phyloP scores from a whole-genome alignment of 2,888 invertebrate genomes.

The Callosobruchus maculatus region DNA sequence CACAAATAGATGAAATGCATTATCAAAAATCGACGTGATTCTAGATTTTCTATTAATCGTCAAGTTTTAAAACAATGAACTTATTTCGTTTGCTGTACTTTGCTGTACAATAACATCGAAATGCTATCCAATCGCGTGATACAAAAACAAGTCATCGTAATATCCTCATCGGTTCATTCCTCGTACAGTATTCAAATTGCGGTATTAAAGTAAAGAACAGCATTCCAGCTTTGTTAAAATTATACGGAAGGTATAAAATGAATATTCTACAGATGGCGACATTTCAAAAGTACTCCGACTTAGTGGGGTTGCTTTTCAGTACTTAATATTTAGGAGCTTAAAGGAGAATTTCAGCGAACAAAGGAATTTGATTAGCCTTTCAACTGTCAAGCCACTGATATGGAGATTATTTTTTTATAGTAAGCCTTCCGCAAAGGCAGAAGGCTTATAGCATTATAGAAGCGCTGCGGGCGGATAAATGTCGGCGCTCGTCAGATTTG shows the following conservation, averaged over 20 bases:
- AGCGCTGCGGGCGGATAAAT: no score
- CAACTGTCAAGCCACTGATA: not conserved
- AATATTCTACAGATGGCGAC: not conserved
- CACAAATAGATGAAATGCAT: no score
- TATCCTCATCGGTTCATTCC: not conserved
- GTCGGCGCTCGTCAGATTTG: no score
- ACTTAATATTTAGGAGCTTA: not conserved
- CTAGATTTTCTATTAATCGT: no score
- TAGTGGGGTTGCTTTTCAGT: not conserved
- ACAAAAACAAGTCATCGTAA: not conserved
- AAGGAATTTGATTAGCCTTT: not conserved
- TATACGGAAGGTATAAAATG: not conserved
- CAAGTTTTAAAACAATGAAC: no score
- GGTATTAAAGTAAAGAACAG: not conserved
- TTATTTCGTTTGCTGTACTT: no score
- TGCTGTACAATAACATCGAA: no score
- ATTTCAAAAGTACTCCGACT: not conserved
- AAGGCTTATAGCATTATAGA: no score
- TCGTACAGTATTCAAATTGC: not conserved
- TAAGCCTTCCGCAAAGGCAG: no score
- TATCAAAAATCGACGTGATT: no score
- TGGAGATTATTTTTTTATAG: no score
- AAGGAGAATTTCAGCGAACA: not conserved
- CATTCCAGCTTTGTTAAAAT: not conserved
- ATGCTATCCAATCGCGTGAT: not conserved